A percentile compares a stretch with the other conserved stretches of the same genome.
Conservation (phyloP, 2,113 vertebrate genomes). For the Periophthalmodon schlosseri region DNA sequence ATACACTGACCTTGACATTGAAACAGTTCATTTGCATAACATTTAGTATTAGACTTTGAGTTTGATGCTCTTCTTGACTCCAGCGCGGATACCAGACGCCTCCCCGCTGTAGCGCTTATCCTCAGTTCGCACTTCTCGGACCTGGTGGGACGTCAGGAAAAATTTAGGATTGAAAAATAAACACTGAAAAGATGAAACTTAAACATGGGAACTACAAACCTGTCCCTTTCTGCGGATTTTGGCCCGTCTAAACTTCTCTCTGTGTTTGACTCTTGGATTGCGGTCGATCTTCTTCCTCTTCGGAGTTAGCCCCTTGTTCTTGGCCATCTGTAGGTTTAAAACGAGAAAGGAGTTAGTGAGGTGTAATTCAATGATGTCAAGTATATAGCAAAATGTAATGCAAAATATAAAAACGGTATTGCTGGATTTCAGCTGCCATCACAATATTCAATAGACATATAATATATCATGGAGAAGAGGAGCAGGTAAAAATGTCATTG, state of each 20-base stretch:
- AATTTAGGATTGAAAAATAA: neutral
- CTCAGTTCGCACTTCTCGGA: constrained; percentile 86
- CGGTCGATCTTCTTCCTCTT: constrained; percentile 95
- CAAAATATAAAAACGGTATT: neutral
- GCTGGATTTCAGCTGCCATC: neutral
- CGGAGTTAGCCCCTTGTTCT: constrained; percentile 91
- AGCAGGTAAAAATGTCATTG: too few species aligned
- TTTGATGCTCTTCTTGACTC: constrained; percentile 93
- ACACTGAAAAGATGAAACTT: neutral
- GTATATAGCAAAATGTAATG: neutral
- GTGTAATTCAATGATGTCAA: neutral
- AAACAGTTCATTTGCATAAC: constrained; percentile 6
- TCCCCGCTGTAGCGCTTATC: constrained; percentile 86
- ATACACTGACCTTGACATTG: neutral
- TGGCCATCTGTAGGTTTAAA: constrained; percentile 75
- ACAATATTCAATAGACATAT: too few species aligned
- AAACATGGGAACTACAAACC: constrained; percentile 54
- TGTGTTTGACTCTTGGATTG: constrained; percentile 94
- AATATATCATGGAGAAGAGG: too few species aligned
- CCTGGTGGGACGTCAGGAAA: constrained; percentile 62
- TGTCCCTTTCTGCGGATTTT: constrained; percentile 94
- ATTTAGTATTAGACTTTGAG: constrained; percentile 50
- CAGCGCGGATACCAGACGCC: constrained; percentile 90
- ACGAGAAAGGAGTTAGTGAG: neutral
- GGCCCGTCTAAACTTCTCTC: constrained; percentile 91